phyloP scores from a whole-genome alignment of 2,797 vertebrate genomes.

The Anomalospiza imberbis region DNA sequence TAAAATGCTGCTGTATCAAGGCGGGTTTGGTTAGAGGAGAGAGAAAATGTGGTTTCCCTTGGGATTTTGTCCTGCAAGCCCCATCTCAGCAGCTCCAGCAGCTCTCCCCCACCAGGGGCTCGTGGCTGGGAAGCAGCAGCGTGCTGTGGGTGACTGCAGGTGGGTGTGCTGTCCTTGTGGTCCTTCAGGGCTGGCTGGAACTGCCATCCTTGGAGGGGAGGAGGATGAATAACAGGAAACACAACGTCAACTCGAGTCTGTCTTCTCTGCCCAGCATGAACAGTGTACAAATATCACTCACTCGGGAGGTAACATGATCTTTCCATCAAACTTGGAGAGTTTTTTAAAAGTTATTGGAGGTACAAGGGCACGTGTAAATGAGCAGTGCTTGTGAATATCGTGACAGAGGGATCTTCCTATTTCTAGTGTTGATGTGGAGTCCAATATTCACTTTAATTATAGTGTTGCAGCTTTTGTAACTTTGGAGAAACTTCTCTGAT shows the following conservation, averaged over 20 bases:
- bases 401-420: neutral
- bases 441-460: neutral
- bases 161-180: neutral
- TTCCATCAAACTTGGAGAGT: neutral
- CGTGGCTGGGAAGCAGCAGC: neutral
- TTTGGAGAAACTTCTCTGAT: neutral
- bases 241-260: fast-evolving
- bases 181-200: neutral
- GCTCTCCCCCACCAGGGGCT: fast-evolving
- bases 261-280: neutral
- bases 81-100: neutral
- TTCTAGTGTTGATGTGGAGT: neutral
- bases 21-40: neutral
- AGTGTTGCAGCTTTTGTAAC: neutral
- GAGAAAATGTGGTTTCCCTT: neutral
- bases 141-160: neutral
- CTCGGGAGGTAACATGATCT: neutral
- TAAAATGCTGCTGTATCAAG: neutral
- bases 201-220: neutral
- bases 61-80: neutral
- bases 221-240: neutral
- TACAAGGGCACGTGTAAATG: fast-evolving
- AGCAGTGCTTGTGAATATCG: neutral
- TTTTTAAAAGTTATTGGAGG: neutral
- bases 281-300: neutral